Evolutionary conservation across 1,140 invertebrate genomes (phyloP), one percentile per base, ranked within the genome.

Genomic region (Panonychus citri): DNA sequence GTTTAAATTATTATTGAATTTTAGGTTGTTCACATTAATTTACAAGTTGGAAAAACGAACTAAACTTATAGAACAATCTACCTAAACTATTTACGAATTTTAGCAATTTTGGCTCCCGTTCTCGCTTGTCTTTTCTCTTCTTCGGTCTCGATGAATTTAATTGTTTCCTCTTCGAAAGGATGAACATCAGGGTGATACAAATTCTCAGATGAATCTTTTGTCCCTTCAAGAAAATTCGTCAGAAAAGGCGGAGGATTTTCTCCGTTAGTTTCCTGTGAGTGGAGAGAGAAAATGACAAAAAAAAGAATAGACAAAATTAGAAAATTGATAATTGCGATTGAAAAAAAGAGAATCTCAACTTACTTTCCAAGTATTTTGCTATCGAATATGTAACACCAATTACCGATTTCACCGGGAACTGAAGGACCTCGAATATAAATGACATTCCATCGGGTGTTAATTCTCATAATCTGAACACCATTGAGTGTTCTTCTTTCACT

Each of bases 391-490:
- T 63, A 71, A 67, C 64, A 78, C 7, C 73, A 60, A 1, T 75
- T 76, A 65, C 85, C 83, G 1, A 75, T 80, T 63, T 77, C 77
- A 12, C 91, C 90, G 40, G 89, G 82, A 59, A 91, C 75, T 30
- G 71, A 76, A 10, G 76, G 75, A n/a, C 87, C 88, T 60, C 76
- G 68, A 12, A 93, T 79, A 75, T 82, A 97, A 24, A 97, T 72
- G 0, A 95, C 79, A 74, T 95, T 94, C 66, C 89, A 81, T 66
- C 89, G 86, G 15, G 82, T 87, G 67, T 96, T 93, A 40, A 95
- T 87, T 60, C 90, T 76, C 68, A 83, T 76, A 62, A 97, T 81
- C 78, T 80, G 79, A 7, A 85, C 66, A 24, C 87, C 89, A 64
- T 74, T 74, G 15, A 78, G 63, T 37, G 75, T 73, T 61, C 82